Evolutionary conservation across 2,113 vertebrate genomes (phyloP), one percentile per base, ranked within the genome.

Genomic region (Pseudorasbora parva): DNA sequence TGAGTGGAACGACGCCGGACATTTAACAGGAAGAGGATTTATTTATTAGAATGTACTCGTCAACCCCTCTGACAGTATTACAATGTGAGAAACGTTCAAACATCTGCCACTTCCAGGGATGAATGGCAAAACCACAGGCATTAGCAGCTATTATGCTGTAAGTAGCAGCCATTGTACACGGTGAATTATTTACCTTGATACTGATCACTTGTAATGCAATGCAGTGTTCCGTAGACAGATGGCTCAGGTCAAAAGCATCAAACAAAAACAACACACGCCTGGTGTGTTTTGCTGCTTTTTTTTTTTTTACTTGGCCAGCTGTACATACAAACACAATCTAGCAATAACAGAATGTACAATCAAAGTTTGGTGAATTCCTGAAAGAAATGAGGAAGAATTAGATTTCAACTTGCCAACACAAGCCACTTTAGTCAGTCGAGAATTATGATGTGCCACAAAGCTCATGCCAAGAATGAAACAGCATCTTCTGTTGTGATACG

Each of bases 151-250:
- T 92, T 89, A 90, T 89, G 88, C 64, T 86, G 88, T 74, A 82
- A 30, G 78, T 85, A 71, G 30, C 49, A 51, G 69, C 12, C 81
- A 89, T 62, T 85, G 89, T 88, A 88, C 87, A 82, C 33, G 6
- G 78, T 88, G 88, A 86, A 85, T 82, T 89, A 83, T 86, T 85
- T 60, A 86, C 86, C 68, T 86, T 82, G 80, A 83, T 83, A 80
- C 25, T 45, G 41, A 86, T 84, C 80, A 71, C 78, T 89, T 88
- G 84, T 90, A 89, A 72, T 73, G 82, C 86, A 89, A 72, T 73
- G 82, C 86, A 86, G 33, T 85, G 88, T 90, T 85, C 87, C 87
- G 87, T 87, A 89, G 89, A 88, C 94, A 94, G 93, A 91, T 93
- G 92, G 90, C 91, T 88, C 19, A 89, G 87, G 87, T 89, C 86